Evolutionary conservation across 2,888 invertebrate species (phyloP), one percentile per base, ranked within the genome.

Genomic region (Drosophila maculinotata): DNA sequence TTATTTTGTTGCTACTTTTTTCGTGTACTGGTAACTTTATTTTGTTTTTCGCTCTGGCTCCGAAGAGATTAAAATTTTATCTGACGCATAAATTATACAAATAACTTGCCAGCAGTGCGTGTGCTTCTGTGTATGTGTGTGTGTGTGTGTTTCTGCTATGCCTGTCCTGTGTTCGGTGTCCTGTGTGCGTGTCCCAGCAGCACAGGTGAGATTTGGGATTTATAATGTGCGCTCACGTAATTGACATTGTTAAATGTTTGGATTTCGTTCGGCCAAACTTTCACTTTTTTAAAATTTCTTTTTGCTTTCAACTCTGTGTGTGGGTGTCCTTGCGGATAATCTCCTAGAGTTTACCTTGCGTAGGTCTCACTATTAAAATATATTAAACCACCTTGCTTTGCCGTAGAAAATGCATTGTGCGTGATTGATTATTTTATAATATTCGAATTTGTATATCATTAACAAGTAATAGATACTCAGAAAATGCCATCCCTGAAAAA

Each of bases 41-140:
- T 81, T 75, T 68, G 59, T 53, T 76, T 57, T 66, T 63, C 62
- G 72, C 48, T 76, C 79, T 65, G 79, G 72, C 79, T 77, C 79
- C 63, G 72, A 75, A 85, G 80, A 82, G 85, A 85, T 85, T 85
- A 86, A 84, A 85, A 86, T 85, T 86, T 85, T 84, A 85, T 86
- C 86, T 85, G 82, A 82, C 84, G 84, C 84, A 85, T 85, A 85
- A 85, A 86, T 84, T 85, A 85, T 82, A 73, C 83, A 84, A 84
- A 84, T 77, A 84, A 85, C 82, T 82, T 83, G 66, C 69, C 76
- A 52, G 52, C 45, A 44, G 25, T 57, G 52, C 38, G 58, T 62
- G 31, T 49, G 33, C 58, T 10, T 56, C 25, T 57, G 14, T 56
- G 28, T 35, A 8, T 31, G 12, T 64, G 17, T 17, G n/a, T 44